phyloP scores from a whole-genome alignment of 2,888 invertebrate genomes.

The Lasioglossum marginatum region DNA sequence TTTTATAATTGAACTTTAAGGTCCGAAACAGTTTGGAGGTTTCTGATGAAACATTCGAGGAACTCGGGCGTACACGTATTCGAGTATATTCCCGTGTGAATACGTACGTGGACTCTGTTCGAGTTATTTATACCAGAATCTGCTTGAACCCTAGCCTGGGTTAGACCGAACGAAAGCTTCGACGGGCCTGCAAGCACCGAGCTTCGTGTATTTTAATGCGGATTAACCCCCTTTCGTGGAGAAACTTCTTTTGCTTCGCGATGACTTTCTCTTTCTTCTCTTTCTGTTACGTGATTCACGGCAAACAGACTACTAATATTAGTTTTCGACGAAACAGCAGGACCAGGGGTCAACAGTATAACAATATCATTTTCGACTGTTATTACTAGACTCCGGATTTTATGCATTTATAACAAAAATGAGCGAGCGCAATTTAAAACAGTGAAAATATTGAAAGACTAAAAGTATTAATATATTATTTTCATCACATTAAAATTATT shows the following conservation, averaged over 20 bases:
- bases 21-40: neutral
- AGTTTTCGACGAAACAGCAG: neutral
- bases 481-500: too few relatives aligned
- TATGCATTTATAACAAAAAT: too few relatives aligned
- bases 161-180: slow-evolving; percentile 29
- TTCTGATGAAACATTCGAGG: neutral
- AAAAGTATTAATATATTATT: too few relatives aligned
- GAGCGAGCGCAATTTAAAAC: too few relatives aligned
- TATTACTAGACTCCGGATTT: neutral
- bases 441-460: too few relatives aligned
- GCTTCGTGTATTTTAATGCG: slow-evolving; percentile 49
- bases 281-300: neutral
- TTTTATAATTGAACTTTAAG: neutral
- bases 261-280: neutral
- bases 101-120: slow-evolving; percentile 60
- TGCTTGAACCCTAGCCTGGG: slow-evolving; percentile 51
- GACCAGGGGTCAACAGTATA: neutral
- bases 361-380: neutral
- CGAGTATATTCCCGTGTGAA: neutral
- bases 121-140: slow-evolving; percentile 77
- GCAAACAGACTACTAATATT: slow-evolving; percentile 5
- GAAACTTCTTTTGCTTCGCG: slow-evolving; percentile 7
- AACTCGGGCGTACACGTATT: neutral
- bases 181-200: slow-evolving; percentile 17
- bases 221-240: slow-evolving; percentile 33